Evolutionary conservation across 2,888 invertebrate genomes (phyloP).

Genomic region (Drosophila neonasuta): DNA sequence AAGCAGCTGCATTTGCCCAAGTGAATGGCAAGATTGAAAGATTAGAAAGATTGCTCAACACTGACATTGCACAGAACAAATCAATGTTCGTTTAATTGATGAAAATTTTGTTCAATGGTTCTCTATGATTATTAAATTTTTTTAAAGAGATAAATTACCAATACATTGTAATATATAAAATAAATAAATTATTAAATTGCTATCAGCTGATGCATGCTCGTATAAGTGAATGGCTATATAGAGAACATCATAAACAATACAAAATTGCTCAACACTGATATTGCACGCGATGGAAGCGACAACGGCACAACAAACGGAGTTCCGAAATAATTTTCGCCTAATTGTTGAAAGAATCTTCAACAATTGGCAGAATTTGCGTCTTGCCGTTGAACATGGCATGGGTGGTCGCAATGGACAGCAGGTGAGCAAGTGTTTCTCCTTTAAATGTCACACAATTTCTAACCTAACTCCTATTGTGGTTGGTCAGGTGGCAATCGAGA

Average conservation of each 20-base stretch:
- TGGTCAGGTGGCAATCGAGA: conserved; percentile 85
- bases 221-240: conserved; percentile 31
- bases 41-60: not conserved
- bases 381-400: conserved; percentile 89
- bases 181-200: no score
- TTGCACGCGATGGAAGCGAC: conserved; percentile 62
- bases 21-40: conserved; percentile 32
- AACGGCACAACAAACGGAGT: conserved; percentile 62
- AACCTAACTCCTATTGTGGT: conserved; percentile 53
- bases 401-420: conserved; percentile 87
- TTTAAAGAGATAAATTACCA: no score
- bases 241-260: not conserved
- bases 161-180: no score
- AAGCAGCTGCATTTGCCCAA: conserved; percentile 26
- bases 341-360: conserved; percentile 87
- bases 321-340: conserved; percentile 83
- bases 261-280: conserved; percentile 43
- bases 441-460: conserved; percentile 27
- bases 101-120: no score
- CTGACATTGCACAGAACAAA: conserved; percentile 19
- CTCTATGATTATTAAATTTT: no score
- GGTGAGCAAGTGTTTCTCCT: conserved; percentile 80
- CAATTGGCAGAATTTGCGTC: conserved; percentile 88
- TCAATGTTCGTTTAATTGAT: no score
- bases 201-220: no score